These are phyloP conservation scores for Brienomyrus brachyistius DNA, from an alignment of 2,113 vertebrate species.

Conservation along the genomic window DNA sequence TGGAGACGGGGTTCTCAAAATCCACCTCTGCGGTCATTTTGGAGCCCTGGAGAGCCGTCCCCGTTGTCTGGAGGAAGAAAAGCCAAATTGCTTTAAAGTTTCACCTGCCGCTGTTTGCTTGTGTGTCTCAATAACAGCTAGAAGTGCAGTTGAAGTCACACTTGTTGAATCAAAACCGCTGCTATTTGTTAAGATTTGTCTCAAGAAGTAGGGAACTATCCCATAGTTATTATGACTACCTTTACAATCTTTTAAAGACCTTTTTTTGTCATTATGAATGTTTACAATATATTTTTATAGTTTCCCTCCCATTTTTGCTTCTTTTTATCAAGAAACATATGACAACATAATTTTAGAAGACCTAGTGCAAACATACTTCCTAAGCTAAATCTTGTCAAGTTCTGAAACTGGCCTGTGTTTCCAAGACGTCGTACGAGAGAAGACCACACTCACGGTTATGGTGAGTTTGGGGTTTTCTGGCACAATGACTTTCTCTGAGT, in stretches of 20 bases:
- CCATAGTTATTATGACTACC: background rate
- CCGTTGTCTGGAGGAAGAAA: conserved; percentile 21
- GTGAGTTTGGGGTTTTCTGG: conserved; percentile 49
- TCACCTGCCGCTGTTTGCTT: background rate
- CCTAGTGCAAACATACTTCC: background rate
- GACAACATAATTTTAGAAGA: background rate
- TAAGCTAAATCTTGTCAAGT: background rate
- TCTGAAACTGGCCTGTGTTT: background rate
- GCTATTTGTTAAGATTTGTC: background rate
- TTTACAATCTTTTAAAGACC: background rate
- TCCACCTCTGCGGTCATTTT: conserved; percentile 38
- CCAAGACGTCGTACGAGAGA: too few species aligned
- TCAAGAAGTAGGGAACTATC: background rate
- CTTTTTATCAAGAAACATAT: background rate
- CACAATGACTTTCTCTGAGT: conserved; percentile 60
- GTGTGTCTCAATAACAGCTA: background rate
- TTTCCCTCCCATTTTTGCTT: background rate
- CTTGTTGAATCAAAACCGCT: background rate
- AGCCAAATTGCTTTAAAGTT: background rate
- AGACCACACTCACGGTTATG: conserved; percentile 47
- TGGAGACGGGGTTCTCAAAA: conserved; percentile 56
- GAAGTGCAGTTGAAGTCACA: background rate
- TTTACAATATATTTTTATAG: background rate
- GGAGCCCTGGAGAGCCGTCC: conserved; percentile 9
- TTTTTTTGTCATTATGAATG: background rate